Percentiles rank a stretch among this genome's conserved stretches.
phyloP scores from a whole-genome alignment of 1,140 invertebrate genomes.

The Aphis craccivora region DNA sequence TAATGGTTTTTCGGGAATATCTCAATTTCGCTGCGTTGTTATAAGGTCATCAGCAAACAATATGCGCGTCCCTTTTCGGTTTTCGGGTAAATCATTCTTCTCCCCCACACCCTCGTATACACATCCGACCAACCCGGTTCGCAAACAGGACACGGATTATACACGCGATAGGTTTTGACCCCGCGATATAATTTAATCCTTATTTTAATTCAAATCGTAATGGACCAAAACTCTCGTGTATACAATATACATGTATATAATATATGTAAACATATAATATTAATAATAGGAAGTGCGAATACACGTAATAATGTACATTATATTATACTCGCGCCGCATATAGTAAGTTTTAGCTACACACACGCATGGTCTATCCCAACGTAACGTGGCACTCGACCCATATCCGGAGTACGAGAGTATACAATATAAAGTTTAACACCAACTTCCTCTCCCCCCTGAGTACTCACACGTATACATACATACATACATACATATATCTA shows the following conservation, averaged over 20 bases:
- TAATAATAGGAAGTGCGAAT: not conserved
- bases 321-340: not conserved
- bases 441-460: not conserved
- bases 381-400: not conserved
- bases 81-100: constrained; percentile 52
- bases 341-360: too few species aligned
- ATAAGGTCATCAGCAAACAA: constrained; percentile 54
- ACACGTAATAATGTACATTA: not conserved
- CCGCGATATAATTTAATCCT: constrained; percentile 45
- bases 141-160: constrained; percentile 27
- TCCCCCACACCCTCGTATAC: not conserved
- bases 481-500: not conserved
- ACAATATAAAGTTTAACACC: not conserved
- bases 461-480: too few species aligned
- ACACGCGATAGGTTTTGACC: not conserved
- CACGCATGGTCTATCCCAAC: too few species aligned
- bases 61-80: constrained; percentile 53
- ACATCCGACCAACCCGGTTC: not conserved
- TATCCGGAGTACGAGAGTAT: not conserved
- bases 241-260: not conserved
- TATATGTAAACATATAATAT: not conserved
- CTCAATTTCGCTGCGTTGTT: constrained; percentile 46
- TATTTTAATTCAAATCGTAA: constrained; percentile 49
- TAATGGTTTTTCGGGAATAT: constrained; percentile 53
- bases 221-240: not conserved